Evolutionary conservation across 2,888 invertebrate genomes (phyloP), one percentile per base, ranked within the genome.

Genomic region (Troides helena): DNA sequence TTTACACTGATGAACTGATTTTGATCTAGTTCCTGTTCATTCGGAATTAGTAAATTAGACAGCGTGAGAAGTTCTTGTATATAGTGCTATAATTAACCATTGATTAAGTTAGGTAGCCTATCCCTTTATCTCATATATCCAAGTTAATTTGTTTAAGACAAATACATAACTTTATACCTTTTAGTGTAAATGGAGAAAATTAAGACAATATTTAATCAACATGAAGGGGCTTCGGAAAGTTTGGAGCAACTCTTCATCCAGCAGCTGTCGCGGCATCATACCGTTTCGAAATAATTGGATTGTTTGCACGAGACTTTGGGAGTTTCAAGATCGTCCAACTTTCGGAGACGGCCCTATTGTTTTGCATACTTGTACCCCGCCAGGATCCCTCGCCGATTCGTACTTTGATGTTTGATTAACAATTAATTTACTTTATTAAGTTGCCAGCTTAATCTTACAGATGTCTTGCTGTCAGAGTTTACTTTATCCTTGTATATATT

Each of bases 271-370:
- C 62, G 62, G 21, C 66, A 65, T 70, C 69, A 62, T 57, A 46
- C 61, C 65, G 58, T 57, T 65, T 62, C 69, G 56, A 58, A 14
- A 66, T 72, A 72, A 72, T 72, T 72, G 70, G 62, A 72, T 70
- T 72, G 70, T 72, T 70, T 72, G 70, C 59, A 43, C 69, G 65
- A 70, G 68, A 70, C 67, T 69, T 68, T 53, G 36, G 62, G 25
- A 62, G 64, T 70, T 65, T 62, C 58, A 65, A 69, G 62, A 66
- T 69, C 59, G 58, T 62, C 62, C 30, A 64, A 57, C n/a, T 70
- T 70, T 53, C 50, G 21, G 59, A 65, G 57, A 25, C 67, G 59
- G 62, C 69, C 62, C 59, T 59, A 70, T 70, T 70, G 69, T 70
- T 66, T 66, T 14, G 62, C 61, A 10, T 18, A 50, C 68, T 68